These are phyloP conservation scores for Neodon shergylaensis DNA, from an alignment of 2,113 vertebrate species.

Conservation along the genomic window DNA sequence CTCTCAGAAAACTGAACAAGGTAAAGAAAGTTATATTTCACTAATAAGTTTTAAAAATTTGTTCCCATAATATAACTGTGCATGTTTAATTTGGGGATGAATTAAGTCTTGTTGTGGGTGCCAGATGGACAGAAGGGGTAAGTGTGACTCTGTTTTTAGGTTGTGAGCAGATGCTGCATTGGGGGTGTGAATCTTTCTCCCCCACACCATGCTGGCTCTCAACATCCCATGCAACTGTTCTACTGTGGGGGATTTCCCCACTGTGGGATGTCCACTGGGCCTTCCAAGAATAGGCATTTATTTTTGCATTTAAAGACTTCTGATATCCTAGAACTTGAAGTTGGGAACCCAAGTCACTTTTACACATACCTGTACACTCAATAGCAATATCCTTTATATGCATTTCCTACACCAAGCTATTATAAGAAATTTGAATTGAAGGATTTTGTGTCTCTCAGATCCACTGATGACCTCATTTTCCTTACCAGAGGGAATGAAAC, in stretches of 20 bases:
- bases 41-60: conserved; percentile 34
- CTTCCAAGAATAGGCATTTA: conserved; percentile 45
- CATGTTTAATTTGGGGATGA: conserved; percentile 20
- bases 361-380: not conserved
- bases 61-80: not conserved
- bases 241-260: conserved; percentile 38
- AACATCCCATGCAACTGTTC: conserved; percentile 17
- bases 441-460: not conserved
- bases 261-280: not conserved
- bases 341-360: not conserved
- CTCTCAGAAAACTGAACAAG: not conserved
- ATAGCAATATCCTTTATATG: not conserved
- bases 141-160: conserved; percentile 64
- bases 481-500: not conserved
- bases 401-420: not conserved
- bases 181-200: conserved; percentile 50
- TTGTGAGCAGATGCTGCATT: conserved; percentile 50
- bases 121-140: conserved; percentile 71
- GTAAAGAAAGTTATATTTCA: conserved; percentile 1
- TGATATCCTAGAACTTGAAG: not conserved
- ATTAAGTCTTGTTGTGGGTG: not conserved
- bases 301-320: conserved; percentile 15
- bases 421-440: not conserved
- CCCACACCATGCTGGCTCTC: not conserved
- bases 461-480: conserved; percentile 23